Evolutionary conservation across 23 tunicate genomes (phyloP).

Genomic region (Ascidia mentula): DNA sequence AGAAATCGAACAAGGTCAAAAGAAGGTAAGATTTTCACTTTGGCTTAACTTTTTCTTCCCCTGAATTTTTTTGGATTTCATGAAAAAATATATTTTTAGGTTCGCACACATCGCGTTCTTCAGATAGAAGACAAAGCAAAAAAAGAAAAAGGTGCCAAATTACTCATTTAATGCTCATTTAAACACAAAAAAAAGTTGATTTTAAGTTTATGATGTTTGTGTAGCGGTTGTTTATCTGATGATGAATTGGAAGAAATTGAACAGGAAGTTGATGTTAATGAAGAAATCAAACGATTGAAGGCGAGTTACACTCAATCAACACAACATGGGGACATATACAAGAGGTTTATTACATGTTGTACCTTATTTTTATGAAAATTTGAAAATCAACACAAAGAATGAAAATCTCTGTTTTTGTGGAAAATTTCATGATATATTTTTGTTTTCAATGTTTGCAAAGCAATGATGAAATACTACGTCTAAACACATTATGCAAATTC

Average conservation of each 20-base stretch:
- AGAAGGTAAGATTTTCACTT: too few species aligned
- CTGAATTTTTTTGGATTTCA: too few species aligned
- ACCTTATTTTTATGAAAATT: not conserved
- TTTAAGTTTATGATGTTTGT: not conserved
- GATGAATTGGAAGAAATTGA: slow-evolving; percentile 29
- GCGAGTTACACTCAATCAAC: slow-evolving; percentile 81
- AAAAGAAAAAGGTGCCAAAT: not conserved
- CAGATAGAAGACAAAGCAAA: not conserved
- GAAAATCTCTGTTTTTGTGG: not conserved
- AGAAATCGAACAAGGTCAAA: not conserved
- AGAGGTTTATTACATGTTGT: slow-evolving; percentile 18
- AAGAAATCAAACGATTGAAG: slow-evolving; percentile 46
- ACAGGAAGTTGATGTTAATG: slow-evolving; percentile 34
- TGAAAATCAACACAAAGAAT: not conserved
- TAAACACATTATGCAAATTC: not conserved
- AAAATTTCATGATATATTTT: not conserved
- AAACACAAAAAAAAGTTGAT: too few species aligned
- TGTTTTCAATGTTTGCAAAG: not conserved
- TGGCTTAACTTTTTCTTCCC: too few species aligned
- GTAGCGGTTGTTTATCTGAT: slow-evolving; percentile 22
- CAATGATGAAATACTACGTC: not conserved
- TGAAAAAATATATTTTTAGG: too few species aligned
- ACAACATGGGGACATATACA: slow-evolving; percentile 75
- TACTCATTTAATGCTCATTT: not conserved
- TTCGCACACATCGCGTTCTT: not conserved